phyloP scores from a whole-genome alignment of 2,888 invertebrate genomes.

The Hipparchia sbordonii region DNA sequence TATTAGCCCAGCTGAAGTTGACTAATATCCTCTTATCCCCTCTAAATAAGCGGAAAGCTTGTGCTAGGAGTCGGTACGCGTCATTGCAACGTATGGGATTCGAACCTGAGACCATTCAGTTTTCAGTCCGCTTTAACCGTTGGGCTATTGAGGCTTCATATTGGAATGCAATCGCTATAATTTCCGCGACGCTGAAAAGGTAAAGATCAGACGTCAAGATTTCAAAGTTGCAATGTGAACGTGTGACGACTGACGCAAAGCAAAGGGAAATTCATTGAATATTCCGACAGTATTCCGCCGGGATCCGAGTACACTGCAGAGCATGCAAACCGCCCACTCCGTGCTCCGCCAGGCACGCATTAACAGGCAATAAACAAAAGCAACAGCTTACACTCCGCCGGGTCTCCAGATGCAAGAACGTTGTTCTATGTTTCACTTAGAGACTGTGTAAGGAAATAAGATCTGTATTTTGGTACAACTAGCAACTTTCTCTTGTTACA shows the following conservation, averaged over 20 bases:
- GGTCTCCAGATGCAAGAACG: neutral
- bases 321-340: constrained; percentile 14
- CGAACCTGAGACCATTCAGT: too few relatives aligned
- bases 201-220: constrained; percentile 4
- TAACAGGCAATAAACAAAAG: constrained; percentile 20
- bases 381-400: neutral
- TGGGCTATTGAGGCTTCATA: too few relatives aligned
- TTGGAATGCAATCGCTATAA: neutral
- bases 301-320: constrained; percentile 21
- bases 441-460: neutral
- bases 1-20: too few relatives aligned
- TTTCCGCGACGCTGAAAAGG: constrained; percentile 2
- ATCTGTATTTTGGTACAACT: too few relatives aligned
- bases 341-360: constrained; percentile 7
- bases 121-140: too few relatives aligned
- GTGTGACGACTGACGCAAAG: constrained; percentile 16
- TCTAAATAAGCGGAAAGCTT: too few relatives aligned
- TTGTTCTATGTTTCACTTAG: neutral
- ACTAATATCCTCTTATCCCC: too few relatives aligned
- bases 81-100: too few relatives aligned
- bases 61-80: too few relatives aligned
- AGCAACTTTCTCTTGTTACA: too few relatives aligned
- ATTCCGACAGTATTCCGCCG: constrained; percentile 24
- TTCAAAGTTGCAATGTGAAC: neutral
- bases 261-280: constrained; percentile 28